Evolutionary conservation across 1,140 invertebrate species (phyloP).

Genomic region (Phortica variegata): DNA sequence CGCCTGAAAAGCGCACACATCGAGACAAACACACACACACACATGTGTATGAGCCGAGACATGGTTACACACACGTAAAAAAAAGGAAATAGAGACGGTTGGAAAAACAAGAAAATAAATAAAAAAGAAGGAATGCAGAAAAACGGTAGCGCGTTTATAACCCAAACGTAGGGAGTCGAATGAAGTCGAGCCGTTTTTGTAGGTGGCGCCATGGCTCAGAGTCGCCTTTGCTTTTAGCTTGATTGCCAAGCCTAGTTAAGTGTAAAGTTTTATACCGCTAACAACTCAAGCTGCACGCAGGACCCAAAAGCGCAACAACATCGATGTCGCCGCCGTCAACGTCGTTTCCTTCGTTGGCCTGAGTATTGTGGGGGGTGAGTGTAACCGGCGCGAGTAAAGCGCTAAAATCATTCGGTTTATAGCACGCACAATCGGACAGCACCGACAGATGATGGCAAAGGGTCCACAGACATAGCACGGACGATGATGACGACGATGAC

Average conservation of each 20-base stretch:
- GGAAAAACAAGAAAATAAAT: too few relatives aligned
- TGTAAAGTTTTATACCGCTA: conserved; percentile 54
- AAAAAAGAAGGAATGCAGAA: too few relatives aligned
- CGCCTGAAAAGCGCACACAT: too few relatives aligned
- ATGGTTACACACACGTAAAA: too few relatives aligned
- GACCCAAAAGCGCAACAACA: conserved; percentile 9
- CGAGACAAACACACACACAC: too few relatives aligned
- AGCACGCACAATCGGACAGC: conserved; percentile 39
- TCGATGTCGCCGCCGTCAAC: neutral
- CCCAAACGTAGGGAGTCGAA: too few relatives aligned
- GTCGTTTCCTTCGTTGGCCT: too few relatives aligned
- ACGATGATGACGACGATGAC: conserved; percentile 30
- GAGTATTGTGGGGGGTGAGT: too few relatives aligned
- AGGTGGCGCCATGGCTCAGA: conserved; percentile 17
- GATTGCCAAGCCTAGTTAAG: conserved; percentile 54
- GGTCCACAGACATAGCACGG: neutral
- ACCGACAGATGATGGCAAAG: conserved; percentile 1
- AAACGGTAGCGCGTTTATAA: too few relatives aligned
- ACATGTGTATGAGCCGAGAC: too few relatives aligned
- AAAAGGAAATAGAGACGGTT: too few relatives aligned
- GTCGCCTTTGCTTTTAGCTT: conserved; percentile 54
- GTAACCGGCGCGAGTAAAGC: conserved; percentile 25
- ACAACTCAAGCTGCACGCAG: conserved; percentile 13
- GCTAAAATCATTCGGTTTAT: conserved; percentile 52
- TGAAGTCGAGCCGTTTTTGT: conserved; percentile 2